Evolutionary conservation across 2,888 invertebrate genomes (phyloP), one percentile per base, ranked within the genome.

Genomic region (Caenorhabditis sp.): DNA sequence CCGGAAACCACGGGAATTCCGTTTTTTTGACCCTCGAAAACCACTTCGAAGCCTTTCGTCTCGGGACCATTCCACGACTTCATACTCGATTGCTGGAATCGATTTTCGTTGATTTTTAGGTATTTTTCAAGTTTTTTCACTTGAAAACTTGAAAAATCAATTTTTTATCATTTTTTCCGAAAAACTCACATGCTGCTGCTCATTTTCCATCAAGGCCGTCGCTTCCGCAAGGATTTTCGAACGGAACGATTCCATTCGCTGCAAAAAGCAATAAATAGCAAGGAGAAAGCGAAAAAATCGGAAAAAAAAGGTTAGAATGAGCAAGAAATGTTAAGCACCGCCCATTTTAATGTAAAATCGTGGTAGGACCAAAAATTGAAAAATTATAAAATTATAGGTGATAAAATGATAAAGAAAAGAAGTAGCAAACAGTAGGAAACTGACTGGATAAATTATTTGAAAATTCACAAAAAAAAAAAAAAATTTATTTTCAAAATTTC

Each of bases 11-110:
- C 35, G 5, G 80, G 72, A 37, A 80, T 53, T n/a, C 74, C 74
- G 6, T 51, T 9, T 44, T 69, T 58, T 5, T 20, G n/a, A 0
- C 74, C 60, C 40, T 64, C 74, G 60, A 74, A 80, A n/a, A 65
- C 32, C 32, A 80, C 24, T 37, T 80, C 80, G 47, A 80, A 80
- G 18, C 80, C 80, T 37, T 80, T 76, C 44, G 64, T 61, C 40
- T 69, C 70, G 18, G 9, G 13, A 22, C 80, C 80, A 26, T 74
- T 68, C 80, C 80, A 80, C 8, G 74, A 67, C 51, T 56, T 67
- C 62, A 80, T 44, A 9, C 58, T 35, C 11, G 68, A 50, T 47
- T 80, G 71, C 68, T 72, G 40, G 40, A 11, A 40, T 13, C 13
- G 13, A 11, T 40, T 11, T 2, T 40, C 11, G 40, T 6, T 32